Conservation (phyloP, 2,113 vertebrate genomes). For the Cheirogaleus medius region DNA sequence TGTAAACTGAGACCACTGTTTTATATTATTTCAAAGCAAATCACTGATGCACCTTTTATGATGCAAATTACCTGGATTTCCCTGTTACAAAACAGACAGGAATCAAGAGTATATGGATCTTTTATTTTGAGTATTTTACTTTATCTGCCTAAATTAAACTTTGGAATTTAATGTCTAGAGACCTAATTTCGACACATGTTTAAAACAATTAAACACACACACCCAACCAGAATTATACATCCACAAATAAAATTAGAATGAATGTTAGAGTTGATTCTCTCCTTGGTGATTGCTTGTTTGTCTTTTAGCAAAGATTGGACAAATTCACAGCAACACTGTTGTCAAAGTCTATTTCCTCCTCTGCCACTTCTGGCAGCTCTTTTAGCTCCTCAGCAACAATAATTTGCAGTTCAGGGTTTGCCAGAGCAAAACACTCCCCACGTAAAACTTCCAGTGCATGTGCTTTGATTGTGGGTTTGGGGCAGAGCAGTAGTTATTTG, state of each 20-base stretch:
- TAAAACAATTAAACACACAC: neutral
- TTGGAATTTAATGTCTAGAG: neutral
- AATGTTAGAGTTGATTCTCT: neutral
- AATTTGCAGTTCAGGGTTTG: neutral
- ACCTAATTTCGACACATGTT: neutral
- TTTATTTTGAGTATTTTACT: neutral
- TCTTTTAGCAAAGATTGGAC: neutral
- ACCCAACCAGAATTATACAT: neutral
- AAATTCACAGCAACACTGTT: no score
- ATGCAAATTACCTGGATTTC: neutral
- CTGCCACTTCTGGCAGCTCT: neutral
- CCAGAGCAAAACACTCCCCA: no score
- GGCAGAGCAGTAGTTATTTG: rapidly evolving
- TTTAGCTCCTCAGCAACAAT: neutral
- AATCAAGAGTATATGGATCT: neutral
- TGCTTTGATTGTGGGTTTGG: neutral
- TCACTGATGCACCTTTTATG: neutral
- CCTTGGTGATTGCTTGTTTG: neutral
- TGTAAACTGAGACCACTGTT: neutral
- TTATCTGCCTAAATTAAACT: neutral
- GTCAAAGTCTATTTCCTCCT: neutral
- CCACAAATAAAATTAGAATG: neutral
- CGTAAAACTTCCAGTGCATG: rapidly evolving
- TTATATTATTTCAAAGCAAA: neutral
- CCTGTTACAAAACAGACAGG: neutral